These are phyloP conservation scores for Epinotia bilunana DNA, from an alignment of 2,888 invertebrate genomes.

Conservation along the genomic window DNA sequence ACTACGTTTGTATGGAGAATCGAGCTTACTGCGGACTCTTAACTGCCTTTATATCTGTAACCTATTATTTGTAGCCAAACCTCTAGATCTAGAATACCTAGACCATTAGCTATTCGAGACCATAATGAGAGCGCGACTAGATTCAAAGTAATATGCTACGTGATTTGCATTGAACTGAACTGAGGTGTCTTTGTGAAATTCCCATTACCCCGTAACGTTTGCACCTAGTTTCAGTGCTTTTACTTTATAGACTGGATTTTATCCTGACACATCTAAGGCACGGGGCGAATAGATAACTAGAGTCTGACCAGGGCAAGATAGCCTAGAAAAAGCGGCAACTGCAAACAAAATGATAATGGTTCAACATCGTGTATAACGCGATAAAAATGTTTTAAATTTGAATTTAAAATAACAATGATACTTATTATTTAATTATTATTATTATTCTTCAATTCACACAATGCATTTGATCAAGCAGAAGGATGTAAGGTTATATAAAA, in stretches of 20 bases:
- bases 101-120: slow-evolving; percentile 15
- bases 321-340: too few species aligned
- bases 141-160: slow-evolving; percentile 25
- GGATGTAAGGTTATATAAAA: too few species aligned
- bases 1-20: too few species aligned
- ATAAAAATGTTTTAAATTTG: too few species aligned
- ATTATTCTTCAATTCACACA: too few species aligned
- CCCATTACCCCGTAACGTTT: not conserved
- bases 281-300: not conserved
- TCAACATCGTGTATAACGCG: too few species aligned
- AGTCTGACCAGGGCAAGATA: too few species aligned
- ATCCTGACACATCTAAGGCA: not conserved
- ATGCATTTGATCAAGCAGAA: too few species aligned
- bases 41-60: not conserved
- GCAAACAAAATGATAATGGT: too few species aligned
- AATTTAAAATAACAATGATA: too few species aligned
- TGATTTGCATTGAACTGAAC: slow-evolving; percentile 1
- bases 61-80: not conserved
- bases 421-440: too few species aligned
- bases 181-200: slow-evolving; percentile 8
- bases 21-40: too few species aligned
- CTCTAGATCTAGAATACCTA: not conserved
- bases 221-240: not conserved
- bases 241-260: not conserved
- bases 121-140: slow-evolving; percentile 21